These are phyloP conservation scores for Epinephelus moara DNA, from an alignment of 2,113 vertebrate species.

Conservation along the genomic window DNA sequence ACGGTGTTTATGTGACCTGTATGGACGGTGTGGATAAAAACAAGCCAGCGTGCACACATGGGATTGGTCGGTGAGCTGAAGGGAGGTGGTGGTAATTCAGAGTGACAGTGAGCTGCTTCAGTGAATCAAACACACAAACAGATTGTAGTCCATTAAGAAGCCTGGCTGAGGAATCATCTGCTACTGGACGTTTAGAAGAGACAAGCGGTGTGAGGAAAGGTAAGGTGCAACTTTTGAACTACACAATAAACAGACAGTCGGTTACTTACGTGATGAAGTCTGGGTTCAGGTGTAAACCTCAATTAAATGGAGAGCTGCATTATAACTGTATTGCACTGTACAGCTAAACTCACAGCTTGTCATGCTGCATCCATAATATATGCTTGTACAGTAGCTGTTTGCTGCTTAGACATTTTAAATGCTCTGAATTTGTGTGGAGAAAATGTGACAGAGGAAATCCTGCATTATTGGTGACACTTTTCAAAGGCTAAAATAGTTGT, in stretches of 20 bases:
- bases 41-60: constrained; percentile 15
- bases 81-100: constrained; percentile 75
- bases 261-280: too few species aligned
- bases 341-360: background rate
- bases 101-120: constrained; percentile 74
- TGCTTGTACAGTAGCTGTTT: background rate
- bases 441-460: background rate
- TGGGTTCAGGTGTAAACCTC: background rate
- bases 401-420: background rate
- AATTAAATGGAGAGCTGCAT: background rate
- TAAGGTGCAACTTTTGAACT: constrained; percentile 50
- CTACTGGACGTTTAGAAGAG: background rate
- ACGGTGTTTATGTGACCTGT: background rate
- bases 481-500: background rate
- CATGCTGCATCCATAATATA: background rate
- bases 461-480: background rate
- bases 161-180: constrained; percentile 39
- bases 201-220: constrained; percentile 49
- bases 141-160: constrained; percentile 40
- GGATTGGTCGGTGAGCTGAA: constrained; percentile 75
- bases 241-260: background rate
- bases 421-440: background rate
- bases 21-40: constrained; percentile 16
- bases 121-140: constrained; percentile 34
- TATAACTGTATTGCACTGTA: background rate